Conservation (phyloP, 2,797 vertebrate genomes). For the Vireo griseus region DNA sequence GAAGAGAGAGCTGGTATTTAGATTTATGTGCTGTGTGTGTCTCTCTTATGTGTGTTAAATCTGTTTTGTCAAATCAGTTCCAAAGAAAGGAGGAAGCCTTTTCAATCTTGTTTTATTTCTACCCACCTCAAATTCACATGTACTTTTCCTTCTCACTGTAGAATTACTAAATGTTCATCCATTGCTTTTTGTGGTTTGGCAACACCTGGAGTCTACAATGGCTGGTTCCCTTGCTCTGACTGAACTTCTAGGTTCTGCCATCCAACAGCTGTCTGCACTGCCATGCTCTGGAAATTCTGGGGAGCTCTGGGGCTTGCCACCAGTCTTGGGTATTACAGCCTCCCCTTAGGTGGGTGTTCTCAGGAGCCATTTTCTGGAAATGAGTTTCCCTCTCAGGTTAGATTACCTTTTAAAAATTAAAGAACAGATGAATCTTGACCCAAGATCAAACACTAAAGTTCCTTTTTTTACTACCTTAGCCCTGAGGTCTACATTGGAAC, state of each 20-base stretch:
- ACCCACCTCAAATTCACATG: not conserved
- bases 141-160: not conserved
- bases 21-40: not conserved
- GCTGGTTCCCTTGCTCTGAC: not conserved
- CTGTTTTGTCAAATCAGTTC: not conserved
- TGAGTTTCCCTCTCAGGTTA: not conserved
- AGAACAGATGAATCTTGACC: not conserved
- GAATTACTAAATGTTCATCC: not conserved
- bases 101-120: not conserved
- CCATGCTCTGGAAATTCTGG: not conserved
- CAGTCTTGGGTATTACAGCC: not conserved
- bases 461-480: constrained; percentile 1
- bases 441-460: not conserved
- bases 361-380: not conserved
- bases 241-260: not conserved
- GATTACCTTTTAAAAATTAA: not conserved
- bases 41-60: not conserved
- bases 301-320: not conserved
- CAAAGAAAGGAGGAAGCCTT: not conserved
- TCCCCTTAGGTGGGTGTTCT: not conserved
- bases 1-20: not conserved
- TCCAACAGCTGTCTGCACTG: not conserved
- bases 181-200: not conserved
- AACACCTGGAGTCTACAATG: not conserved
- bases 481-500: not conserved